Base-by-base conservation (phyloP, 2,888 invertebrate genomes). In the Automeris io region DNA sequence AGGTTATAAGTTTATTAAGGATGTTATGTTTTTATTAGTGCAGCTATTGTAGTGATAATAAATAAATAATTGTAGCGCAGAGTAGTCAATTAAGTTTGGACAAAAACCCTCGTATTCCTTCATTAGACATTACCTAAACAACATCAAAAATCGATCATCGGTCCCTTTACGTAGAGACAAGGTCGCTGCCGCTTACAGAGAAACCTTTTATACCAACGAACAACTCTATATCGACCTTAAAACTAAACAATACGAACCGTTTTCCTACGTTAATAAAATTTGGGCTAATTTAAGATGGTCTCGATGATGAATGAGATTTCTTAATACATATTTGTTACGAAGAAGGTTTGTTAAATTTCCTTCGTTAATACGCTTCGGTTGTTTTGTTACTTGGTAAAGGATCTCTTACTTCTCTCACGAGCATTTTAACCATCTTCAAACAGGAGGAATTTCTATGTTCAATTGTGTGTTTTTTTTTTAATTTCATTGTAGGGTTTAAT, bases 141-240 rank as follows among this genome's bases (percentile, higher is more conserved):
- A 38, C 38, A 38, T 38, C 26, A 33, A 33, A 38, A 33, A 38
- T 38, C 38, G 33, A 38, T 38, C 33, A 38, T 38, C 38, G 38
- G 16, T 33, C 38, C 19, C 26, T 25, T 25, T 21, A 9, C n/a
- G 13, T 13, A 13, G 13, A 26, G 26, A 26, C 38, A 38, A 38
- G 33, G 38, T 21, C 38, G 33, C 9, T 33, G 16, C 9, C 11
- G 24, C 11, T 3, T 11, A 11, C 29, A 4, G 29, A 22, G 11
- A 21, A 34, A 23, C 16, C 18, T 13, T 9, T 31, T 19, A 18
- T 18, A n/a, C 9, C 16, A 2, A 7, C 2, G 8, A 16, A 3
- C 9, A 16, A 34, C 22, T 19, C 8, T 23, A 32, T 37, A 11
- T 31, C 13, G 16, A 31, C 37, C 22, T 32, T 37, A 32, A 22